These are phyloP conservation scores for Malachius bipustulatus DNA, from an alignment of 2,888 invertebrate species.

Conservation along the genomic window DNA sequence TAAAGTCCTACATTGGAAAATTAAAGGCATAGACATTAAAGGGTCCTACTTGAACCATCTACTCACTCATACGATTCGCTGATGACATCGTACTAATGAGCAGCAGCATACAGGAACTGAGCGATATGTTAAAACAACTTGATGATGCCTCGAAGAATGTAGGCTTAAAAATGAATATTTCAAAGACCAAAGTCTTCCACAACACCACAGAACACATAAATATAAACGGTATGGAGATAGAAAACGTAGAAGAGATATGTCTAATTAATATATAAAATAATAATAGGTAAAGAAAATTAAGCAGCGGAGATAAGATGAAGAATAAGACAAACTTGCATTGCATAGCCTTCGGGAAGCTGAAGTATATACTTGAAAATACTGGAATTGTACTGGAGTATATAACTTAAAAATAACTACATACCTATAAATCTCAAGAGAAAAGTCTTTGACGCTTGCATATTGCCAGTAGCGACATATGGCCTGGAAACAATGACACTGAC, in stretches of 20 bases:
- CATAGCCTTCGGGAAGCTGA: background rate
- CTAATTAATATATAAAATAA: background rate
- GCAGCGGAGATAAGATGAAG: background rate
- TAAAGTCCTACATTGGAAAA: background rate
- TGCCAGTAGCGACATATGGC: background rate
- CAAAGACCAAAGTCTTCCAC: background rate
- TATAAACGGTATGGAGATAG: background rate
- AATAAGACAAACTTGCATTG: background rate
- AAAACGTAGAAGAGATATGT: background rate
- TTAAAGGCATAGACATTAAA: background rate
- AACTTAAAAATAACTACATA: background rate
- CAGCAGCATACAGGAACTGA: background rate
- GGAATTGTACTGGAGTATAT: no score
- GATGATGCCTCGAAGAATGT: background rate
- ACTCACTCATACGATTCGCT: no score
- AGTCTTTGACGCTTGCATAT: background rate
- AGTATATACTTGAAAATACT: no score
- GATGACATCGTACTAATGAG: slow-evolving; percentile 1
- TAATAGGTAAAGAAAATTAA: background rate
- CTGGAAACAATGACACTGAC: background rate
- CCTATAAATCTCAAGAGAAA: background rate
- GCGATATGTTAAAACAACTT: background rate
- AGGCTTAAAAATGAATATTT: background rate
- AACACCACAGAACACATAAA: background rate
- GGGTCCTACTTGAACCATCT: background rate